phyloP scores from a whole-genome alignment of 2,888 invertebrate species.

The Callosobruchus maculatus region DNA sequence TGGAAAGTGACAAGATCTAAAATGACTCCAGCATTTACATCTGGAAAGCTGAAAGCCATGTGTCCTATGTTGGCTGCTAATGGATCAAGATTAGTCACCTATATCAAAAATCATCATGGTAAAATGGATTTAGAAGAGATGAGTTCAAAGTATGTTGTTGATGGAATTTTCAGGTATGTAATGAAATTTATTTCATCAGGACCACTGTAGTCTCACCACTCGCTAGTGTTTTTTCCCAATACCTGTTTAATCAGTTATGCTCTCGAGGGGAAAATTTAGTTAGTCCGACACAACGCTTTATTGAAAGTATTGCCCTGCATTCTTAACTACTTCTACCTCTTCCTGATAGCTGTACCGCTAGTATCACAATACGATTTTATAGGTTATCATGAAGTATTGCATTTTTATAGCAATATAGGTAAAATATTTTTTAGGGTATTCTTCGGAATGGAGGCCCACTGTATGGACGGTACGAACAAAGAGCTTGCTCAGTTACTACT shows the following conservation, averaged over 20 bases:
- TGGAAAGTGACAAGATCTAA: constrained; percentile 54
- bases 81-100: background rate
- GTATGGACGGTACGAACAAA: background rate
- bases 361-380: too few relatives aligned
- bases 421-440: background rate
- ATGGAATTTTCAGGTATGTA: background rate
- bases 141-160: background rate
- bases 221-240: too few relatives aligned
- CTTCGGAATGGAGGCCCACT: background rate
- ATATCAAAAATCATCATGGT: background rate
- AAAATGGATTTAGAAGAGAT: background rate
- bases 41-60: constrained; percentile 55
- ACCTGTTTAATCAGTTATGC: too few relatives aligned
- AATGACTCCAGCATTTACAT: constrained; percentile 54
- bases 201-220: too few relatives aligned
- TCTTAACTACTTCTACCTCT: too few relatives aligned
- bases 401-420: too few relatives aligned
- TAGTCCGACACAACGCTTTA: too few relatives aligned
- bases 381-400: too few relatives aligned
- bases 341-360: too few relatives aligned
- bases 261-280: too few relatives aligned
- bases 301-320: too few relatives aligned
- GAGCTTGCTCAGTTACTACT: background rate
- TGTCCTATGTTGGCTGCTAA: constrained; percentile 26
- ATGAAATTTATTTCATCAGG: too few relatives aligned